phyloP scores from a whole-genome alignment of 2,888 invertebrate species.

The Orchesellides sinensis region DNA sequence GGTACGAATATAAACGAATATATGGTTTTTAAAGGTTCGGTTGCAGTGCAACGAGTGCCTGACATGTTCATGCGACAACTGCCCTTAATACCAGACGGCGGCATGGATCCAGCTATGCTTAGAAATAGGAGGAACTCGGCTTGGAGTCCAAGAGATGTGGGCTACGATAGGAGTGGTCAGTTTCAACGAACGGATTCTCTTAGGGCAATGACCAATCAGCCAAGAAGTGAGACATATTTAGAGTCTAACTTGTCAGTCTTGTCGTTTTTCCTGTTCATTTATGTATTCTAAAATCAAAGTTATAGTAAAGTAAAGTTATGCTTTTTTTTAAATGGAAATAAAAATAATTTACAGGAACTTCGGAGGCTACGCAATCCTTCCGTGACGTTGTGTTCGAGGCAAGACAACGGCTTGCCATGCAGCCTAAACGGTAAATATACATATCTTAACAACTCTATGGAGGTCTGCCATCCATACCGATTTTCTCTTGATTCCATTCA shows the following conservation, averaged over 20 bases:
- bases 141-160: conserved; percentile 74
- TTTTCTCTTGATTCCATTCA: neutral
- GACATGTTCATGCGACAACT: conserved; percentile 72
- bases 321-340: neutral
- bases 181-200: conserved; percentile 74
- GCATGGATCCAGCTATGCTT: conserved; percentile 72
- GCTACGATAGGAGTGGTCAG: conserved; percentile 72
- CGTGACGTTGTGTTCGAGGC: conserved; percentile 73
- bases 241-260: too few relatives aligned
- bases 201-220: conserved; percentile 72
- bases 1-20: too few relatives aligned
- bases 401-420: conserved; percentile 52
- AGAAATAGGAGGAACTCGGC: conserved; percentile 72
- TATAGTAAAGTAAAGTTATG: too few relatives aligned
- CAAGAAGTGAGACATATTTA: conserved; percentile 68
- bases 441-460: neutral
- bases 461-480: neutral
- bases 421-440: conserved; percentile 50
- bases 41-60: conserved; percentile 71
- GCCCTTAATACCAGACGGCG: conserved; percentile 72
- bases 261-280: neutral
- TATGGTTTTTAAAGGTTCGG: conserved; percentile 66
- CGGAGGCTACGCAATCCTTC: conserved; percentile 73
- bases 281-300: too few relatives aligned
- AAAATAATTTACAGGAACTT: too few relatives aligned